These are phyloP conservation scores for Dicrurus megarhynchus DNA, from an alignment of 2,113 vertebrate species.

Conservation along the genomic window DNA sequence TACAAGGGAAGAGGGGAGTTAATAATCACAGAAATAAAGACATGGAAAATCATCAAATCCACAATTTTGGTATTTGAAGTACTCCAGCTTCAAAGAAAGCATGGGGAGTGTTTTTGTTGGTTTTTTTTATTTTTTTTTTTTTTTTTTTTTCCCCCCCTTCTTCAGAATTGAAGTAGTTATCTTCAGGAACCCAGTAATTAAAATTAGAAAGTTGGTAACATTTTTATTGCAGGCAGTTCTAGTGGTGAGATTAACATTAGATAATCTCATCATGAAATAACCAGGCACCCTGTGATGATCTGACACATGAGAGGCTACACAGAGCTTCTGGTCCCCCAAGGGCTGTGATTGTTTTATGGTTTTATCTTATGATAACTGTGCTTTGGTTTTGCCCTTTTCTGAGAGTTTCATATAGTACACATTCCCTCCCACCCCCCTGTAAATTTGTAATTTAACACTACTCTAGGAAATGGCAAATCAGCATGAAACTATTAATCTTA, in stretches of 20 bases:
- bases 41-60: background rate
- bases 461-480: conserved; percentile 61
- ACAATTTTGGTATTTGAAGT: background rate
- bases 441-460: conserved; percentile 57
- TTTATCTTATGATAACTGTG: conserved; percentile 51
- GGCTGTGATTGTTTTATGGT: conserved; percentile 42
- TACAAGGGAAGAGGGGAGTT: background rate
- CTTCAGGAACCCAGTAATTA: conserved; percentile 40
- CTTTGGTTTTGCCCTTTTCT: conserved; percentile 55
- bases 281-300: conserved; percentile 35
- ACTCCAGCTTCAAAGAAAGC: conserved; percentile 19
- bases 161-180: conserved; percentile 36
- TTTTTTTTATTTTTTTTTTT: too few species aligned
- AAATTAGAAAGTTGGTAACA: conserved; percentile 33
- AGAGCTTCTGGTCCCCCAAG: conserved; percentile 6
- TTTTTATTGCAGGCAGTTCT: conserved; percentile 38
- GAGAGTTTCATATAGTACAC: background rate
- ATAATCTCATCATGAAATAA: conserved; percentile 60
- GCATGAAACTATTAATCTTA: conserved; percentile 63
- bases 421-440: background rate
- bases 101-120: background rate
- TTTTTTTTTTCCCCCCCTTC: too few species aligned
- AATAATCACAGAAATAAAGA: conserved; percentile 1
- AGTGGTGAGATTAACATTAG: conserved; percentile 37
- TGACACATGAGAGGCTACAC: conserved; percentile 35